phyloP scores from a whole-genome alignment of 2,797 vertebrate species.

The Urocyon cinereoargenteus region DNA sequence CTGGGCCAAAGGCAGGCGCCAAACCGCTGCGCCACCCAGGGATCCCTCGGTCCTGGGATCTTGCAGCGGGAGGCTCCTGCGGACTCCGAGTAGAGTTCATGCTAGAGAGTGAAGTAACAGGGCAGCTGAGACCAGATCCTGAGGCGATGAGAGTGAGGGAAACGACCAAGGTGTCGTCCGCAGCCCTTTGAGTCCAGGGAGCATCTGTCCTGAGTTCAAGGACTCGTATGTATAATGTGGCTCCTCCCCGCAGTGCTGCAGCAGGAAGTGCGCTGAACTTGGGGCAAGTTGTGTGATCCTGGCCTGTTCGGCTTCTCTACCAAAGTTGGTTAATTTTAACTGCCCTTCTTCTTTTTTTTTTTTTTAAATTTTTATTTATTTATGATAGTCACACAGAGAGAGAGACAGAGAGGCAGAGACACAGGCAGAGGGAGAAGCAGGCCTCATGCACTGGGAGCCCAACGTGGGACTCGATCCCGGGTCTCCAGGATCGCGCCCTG shows the following conservation, averaged over 20 bases:
- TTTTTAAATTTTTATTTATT: no score
- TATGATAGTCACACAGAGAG: no score
- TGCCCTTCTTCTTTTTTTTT: not conserved
- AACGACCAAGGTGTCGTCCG: not conserved
- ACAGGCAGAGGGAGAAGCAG: no score
- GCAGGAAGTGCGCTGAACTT: not conserved
- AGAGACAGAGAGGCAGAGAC: no score
- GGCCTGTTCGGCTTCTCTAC: not conserved
- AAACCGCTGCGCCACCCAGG: no score
- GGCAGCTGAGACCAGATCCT: not conserved
- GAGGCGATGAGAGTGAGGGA: not conserved
- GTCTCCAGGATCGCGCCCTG: no score
- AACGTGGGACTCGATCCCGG: no score
- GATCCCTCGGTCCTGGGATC: not conserved
- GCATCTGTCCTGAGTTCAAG: not conserved
- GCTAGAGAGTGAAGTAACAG: not conserved
- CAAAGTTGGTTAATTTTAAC: not conserved
- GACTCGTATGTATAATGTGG: not conserved
- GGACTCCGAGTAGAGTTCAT: not conserved
- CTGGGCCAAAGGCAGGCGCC: no score
- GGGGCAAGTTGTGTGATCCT: not conserved
- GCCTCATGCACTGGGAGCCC: no score
- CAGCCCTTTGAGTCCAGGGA: no score
- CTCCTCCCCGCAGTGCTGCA: not conserved
- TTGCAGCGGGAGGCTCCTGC: no score